Percentiles rank a stretch among this genome's conserved stretches.
Conservation (phyloP, 2,113 vertebrate species). For the Laticauda laticaudata region DNA sequence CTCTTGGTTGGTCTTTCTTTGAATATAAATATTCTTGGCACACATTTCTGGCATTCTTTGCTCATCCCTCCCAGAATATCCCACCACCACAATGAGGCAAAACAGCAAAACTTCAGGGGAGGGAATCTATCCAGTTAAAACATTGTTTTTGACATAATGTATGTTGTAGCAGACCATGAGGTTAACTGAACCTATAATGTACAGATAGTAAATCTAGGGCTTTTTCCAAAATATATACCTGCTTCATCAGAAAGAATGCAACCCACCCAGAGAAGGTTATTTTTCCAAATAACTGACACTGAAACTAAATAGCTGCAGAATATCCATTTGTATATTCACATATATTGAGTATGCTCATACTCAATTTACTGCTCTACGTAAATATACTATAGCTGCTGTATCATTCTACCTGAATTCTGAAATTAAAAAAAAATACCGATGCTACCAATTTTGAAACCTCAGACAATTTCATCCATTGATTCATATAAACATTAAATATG, state of each 20-base stretch:
- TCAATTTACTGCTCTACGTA: neutral
- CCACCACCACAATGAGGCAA: neutral
- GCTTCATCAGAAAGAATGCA: neutral
- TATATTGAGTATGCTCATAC: neutral
- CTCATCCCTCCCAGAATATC: neutral
- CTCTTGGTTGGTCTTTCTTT: neutral
- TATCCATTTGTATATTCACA: neutral
- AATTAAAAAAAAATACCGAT: neutral
- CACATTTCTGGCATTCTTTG: neutral
- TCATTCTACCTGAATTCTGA: neutral
- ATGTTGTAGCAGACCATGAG: neutral
- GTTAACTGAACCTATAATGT: neutral
- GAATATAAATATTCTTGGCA: neutral
- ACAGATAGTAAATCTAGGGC: neutral
- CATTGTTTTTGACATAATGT: neutral
- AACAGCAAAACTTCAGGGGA: neutral
- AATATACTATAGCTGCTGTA: neutral
- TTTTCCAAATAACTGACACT: neutral
- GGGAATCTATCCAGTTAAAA: neutral
- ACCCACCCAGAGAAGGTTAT: neutral
- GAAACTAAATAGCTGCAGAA: neutral
- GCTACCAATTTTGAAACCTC: neutral
- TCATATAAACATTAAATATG: neutral
- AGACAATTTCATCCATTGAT: neutral
- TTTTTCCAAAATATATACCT: neutral